Percentiles rank a stretch among this genome's conserved stretches.
Evolutionary conservation across 2,888 invertebrate genomes (phyloP).

Genomic region (Hemicrepidius hirtus): DNA sequence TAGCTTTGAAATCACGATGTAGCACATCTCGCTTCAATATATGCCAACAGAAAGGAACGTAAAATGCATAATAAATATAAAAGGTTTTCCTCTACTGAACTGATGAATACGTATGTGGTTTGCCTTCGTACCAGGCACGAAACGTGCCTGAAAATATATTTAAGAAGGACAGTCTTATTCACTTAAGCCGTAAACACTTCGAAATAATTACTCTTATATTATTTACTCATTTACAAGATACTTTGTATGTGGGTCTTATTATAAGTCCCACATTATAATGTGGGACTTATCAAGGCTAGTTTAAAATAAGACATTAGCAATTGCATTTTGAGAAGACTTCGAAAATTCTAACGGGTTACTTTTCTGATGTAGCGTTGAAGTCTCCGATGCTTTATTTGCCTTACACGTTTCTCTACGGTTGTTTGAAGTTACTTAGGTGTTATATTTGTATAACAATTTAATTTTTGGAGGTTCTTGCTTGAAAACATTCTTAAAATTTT

Average conservation of each 20-base stretch:
- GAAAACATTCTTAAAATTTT: too few species aligned
- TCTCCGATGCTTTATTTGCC: not conserved
- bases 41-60: conserved; percentile 21
- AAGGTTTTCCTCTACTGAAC: conserved; percentile 29
- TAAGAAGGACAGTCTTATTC: conserved; percentile 6
- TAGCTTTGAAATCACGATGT: conserved; percentile 28
- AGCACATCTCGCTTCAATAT: conserved; percentile 26
- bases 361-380: not conserved
- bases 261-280: too few species aligned
- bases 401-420: too few species aligned
- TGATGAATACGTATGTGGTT: conserved; percentile 49
- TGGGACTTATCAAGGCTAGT: conserved; percentile 28
- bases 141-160: conserved; percentile 33
- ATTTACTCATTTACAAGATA: conserved; percentile 13
- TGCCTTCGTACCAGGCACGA: conserved; percentile 51
- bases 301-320: not conserved
- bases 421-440: too few species aligned
- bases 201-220: conserved; percentile 13
- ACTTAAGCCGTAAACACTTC: conserved; percentile 5
- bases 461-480: too few species aligned
- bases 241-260: conserved; percentile 5
- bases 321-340: not conserved
- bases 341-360: not conserved
- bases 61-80: conserved; percentile 31
- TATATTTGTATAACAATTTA: too few species aligned